Evolutionary conservation across 2,797 vertebrate species (phyloP).

Genomic region (Anguilla pacifica): DNA sequence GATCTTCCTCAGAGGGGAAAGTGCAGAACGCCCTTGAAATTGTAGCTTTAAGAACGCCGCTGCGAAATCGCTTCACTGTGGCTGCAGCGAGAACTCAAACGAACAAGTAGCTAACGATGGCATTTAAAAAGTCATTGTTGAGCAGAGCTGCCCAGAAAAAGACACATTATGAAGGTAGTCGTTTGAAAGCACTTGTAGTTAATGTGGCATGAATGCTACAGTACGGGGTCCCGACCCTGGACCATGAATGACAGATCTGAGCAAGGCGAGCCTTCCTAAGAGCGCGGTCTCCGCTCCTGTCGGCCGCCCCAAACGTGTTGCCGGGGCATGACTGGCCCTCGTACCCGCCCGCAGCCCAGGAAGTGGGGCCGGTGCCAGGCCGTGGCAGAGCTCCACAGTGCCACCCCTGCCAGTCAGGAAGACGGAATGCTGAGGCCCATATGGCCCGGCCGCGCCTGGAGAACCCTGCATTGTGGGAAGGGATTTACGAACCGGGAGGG

Average conservation of each 20-base stretch:
- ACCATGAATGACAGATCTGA: neutral
- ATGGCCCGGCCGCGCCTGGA: neutral
- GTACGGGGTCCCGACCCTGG: neutral
- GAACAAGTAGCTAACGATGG: neutral
- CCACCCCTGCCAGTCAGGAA: conserved; percentile 21
- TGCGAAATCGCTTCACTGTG: neutral
- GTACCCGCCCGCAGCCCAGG: neutral
- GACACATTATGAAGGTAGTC: too few species aligned
- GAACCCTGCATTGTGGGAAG: neutral
- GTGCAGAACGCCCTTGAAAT: conserved; percentile 3
- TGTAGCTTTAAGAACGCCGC: neutral
- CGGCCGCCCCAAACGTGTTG: neutral
- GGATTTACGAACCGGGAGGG: conserved; percentile 5
- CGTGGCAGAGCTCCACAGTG: neutral
- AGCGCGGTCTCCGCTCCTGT: neutral
- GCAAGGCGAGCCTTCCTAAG: neutral
- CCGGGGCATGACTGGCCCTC: neutral
- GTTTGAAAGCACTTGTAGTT: neutral
- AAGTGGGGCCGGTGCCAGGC: neutral
- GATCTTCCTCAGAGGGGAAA: neutral
- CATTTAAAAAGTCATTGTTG: conserved; percentile 10
- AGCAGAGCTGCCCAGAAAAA: neutral
- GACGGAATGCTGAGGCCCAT: neutral
- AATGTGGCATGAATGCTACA: neutral
- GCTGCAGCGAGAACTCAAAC: neutral